A percentile compares a stretch with the other conserved stretches of the same genome.
Conservation (phyloP, 1,140 invertebrate genomes). For the Bombus ignitus region DNA sequence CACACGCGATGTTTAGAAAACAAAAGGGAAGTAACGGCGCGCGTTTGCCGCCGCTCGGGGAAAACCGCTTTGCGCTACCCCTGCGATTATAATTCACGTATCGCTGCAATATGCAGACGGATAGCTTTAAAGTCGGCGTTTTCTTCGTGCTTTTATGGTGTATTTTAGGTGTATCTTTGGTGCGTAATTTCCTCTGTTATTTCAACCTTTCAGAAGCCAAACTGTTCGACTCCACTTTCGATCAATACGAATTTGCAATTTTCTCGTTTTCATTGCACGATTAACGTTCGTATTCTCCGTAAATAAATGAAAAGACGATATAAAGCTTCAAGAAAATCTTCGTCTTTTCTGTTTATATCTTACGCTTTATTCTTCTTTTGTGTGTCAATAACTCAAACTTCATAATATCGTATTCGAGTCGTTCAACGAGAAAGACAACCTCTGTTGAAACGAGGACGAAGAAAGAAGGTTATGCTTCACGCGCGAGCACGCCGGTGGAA, state of each 20-base stretch:
- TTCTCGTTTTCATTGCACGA: too few species aligned
- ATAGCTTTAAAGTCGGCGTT: too few species aligned
- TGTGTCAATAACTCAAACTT: background rate
- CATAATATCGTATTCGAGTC: background rate
- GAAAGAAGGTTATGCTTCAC: background rate
- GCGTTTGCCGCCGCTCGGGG: slow-evolving; percentile 34
- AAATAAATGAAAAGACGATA: too few species aligned
- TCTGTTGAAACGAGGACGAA: background rate
- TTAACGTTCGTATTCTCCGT: too few species aligned
- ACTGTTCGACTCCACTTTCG: too few species aligned
- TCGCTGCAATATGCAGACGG: background rate
- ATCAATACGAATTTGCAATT: too few species aligned
- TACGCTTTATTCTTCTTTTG: background rate
- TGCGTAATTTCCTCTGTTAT: too few species aligned
- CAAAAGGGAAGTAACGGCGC: slow-evolving; percentile 62
- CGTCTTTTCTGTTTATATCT: background rate
- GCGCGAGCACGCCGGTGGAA: background rate
- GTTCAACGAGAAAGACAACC: background rate
- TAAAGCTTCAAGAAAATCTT: too few species aligned
- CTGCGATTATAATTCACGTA: slow-evolving; percentile 41
- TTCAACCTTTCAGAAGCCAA: too few species aligned
- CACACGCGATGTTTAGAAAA: slow-evolving; percentile 69
- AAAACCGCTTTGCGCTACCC: slow-evolving; percentile 58
- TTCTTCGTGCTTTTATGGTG: background rate
- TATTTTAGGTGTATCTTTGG: background rate